Conservation (phyloP, 2,113 vertebrate species). For the Pteropus alecto region DNA sequence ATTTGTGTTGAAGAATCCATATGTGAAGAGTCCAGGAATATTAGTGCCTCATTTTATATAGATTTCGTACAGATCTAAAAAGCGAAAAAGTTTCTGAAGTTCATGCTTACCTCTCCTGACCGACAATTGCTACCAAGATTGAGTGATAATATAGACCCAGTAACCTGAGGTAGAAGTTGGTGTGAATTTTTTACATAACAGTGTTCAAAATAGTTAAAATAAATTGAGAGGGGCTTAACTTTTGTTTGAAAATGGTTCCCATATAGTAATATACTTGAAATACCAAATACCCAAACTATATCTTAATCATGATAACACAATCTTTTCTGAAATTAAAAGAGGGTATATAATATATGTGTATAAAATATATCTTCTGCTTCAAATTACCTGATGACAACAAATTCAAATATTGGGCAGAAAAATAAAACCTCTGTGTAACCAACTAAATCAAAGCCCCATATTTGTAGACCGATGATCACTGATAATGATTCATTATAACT, state of each 20-base stretch:
- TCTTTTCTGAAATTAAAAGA: background rate
- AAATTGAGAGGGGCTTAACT: background rate
- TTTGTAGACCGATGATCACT: background rate
- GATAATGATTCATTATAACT: background rate
- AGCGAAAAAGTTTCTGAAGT: background rate
- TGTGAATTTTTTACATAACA: background rate
- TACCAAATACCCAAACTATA: background rate
- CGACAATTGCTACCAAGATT: background rate
- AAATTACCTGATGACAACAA: background rate
- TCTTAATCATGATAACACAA: background rate
- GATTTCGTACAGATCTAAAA: background rate
- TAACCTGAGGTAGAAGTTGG: background rate
- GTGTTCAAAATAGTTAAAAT: background rate
- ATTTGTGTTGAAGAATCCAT: background rate
- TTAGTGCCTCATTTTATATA: background rate
- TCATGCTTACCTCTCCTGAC: background rate
- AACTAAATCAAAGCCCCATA: background rate
- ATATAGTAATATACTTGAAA: background rate
- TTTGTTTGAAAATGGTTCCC: background rate
- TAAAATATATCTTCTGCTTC: background rate
- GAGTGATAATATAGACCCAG: background rate
- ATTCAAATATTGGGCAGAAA: background rate
- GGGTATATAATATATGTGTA: background rate
- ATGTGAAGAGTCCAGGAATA: background rate
- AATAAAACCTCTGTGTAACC: background rate